phyloP scores from a whole-genome alignment of 2,888 invertebrate species.

The Salticus scenicus region DNA sequence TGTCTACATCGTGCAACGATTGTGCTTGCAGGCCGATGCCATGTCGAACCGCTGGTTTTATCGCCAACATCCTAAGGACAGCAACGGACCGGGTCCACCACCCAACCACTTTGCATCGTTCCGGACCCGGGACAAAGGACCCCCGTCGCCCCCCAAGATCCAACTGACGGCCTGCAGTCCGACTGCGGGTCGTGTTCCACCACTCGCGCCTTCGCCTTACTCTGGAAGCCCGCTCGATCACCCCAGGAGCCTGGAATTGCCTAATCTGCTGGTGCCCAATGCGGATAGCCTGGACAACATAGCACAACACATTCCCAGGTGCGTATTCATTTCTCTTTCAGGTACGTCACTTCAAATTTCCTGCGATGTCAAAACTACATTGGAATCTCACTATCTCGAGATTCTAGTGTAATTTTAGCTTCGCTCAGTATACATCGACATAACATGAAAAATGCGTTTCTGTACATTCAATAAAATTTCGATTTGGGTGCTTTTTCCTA shows the following conservation, averaged over 20 bases:
- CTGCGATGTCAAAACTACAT: too few species aligned
- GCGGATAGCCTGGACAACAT: slow-evolving; percentile 93
- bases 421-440: too few species aligned
- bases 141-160: slow-evolving; percentile 38
- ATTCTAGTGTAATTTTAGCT: too few species aligned
- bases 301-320: slow-evolving; percentile 95
- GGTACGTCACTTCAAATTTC: too few species aligned
- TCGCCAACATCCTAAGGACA: slow-evolving; percentile 52
- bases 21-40: slow-evolving; percentile 68
- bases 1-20: too few species aligned
- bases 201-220: slow-evolving; percentile 40
- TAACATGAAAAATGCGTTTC: too few species aligned
- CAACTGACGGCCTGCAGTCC: slow-evolving; percentile 62
- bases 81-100: slow-evolving; percentile 25
- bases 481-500: too few species aligned
- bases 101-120: slow-evolving; percentile 31
- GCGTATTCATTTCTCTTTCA: neutral
- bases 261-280: slow-evolving; percentile 39
- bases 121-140: neutral
- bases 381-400: too few species aligned
- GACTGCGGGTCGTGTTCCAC: slow-evolving; percentile 55
- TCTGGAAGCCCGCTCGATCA: slow-evolving; percentile 25
- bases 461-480: too few species aligned
- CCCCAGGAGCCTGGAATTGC: slow-evolving; percentile 47
- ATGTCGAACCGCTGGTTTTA: slow-evolving; percentile 66